phyloP scores from a whole-genome alignment of 2,888 invertebrate species.

The Polydrusus tereticollis region DNA sequence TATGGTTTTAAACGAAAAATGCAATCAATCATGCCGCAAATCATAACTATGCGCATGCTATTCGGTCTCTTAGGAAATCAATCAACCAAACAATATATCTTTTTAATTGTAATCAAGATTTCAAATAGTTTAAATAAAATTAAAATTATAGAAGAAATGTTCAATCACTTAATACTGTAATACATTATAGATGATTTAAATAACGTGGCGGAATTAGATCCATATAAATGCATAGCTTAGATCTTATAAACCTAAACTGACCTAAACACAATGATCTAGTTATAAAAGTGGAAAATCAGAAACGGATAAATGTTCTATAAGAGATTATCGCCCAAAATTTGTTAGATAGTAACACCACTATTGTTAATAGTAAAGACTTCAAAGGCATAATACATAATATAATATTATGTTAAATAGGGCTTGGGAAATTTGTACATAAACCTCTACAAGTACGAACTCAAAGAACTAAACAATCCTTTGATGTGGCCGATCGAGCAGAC shows the following conservation, averaged over 20 bases:
- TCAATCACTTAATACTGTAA: background rate
- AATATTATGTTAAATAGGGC: too few relatives aligned
- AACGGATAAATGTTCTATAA: too few relatives aligned
- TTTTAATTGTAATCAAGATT: conserved; percentile 9
- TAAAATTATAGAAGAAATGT: background rate
- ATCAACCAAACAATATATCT: conserved; percentile 25
- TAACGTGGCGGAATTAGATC: too few relatives aligned
- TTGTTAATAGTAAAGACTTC: too few relatives aligned
- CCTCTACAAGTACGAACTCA: background rate
- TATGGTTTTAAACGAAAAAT: conserved; percentile 6
- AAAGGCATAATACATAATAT: too few relatives aligned
- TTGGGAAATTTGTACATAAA: background rate
- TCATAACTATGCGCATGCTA: conserved; percentile 26
- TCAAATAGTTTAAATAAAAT: conserved; percentile 2
- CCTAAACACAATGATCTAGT: too few relatives aligned
- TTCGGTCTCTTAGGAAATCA: conserved; percentile 21
- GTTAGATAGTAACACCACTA: too few relatives aligned
- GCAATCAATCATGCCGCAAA: conserved; percentile 27
- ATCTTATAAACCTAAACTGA: too few relatives aligned
- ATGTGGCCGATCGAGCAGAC: conserved; percentile 19
- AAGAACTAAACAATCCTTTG: conserved; percentile 17
- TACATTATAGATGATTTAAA: too few relatives aligned
- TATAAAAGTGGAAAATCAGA: too few relatives aligned
- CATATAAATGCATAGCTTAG: background rate
- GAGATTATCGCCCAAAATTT: too few relatives aligned